Conservation (phyloP, 2,888 invertebrate genomes). For the Torymus auratus region DNA sequence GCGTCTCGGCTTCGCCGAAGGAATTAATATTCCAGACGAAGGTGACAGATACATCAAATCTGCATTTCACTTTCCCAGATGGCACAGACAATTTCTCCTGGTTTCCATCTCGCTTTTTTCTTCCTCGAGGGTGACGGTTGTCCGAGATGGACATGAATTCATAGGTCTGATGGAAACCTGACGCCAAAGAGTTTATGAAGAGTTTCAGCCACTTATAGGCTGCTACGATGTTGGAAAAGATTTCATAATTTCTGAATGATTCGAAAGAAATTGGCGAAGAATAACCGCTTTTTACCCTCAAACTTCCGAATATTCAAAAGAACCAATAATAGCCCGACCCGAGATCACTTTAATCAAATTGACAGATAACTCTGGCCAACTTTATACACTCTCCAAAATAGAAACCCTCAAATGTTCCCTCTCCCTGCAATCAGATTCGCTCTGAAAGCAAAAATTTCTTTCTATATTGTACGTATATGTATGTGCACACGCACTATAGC, state of each 20-base stretch:
- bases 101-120: conserved; percentile 15
- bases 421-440: conserved; percentile 1
- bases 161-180: conserved; percentile 2
- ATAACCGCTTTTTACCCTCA: too few relatives aligned
- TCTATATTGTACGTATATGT: not conserved
- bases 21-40: conserved; percentile 76
- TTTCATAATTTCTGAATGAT: too few relatives aligned
- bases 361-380: too few relatives aligned
- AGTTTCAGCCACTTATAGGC: too few relatives aligned
- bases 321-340: too few relatives aligned
- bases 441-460: conserved; percentile 15
- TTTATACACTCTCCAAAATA: too few relatives aligned
- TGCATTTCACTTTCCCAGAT: conserved; percentile 70
- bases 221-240: too few relatives aligned
- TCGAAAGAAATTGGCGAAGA: too few relatives aligned
- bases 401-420: too few relatives aligned
- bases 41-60: conserved; percentile 76
- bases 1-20: conserved; percentile 36
- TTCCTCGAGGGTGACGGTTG: not conserved
- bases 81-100: conserved; percentile 45
- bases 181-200: not conserved
- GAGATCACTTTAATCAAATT: too few relatives aligned
- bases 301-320: too few relatives aligned
- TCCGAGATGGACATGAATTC: conserved; percentile 9
- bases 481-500: not conserved